These are phyloP conservation scores for Panthera uncia DNA, from an alignment of 2,113 vertebrate species.

Conservation along the genomic window DNA sequence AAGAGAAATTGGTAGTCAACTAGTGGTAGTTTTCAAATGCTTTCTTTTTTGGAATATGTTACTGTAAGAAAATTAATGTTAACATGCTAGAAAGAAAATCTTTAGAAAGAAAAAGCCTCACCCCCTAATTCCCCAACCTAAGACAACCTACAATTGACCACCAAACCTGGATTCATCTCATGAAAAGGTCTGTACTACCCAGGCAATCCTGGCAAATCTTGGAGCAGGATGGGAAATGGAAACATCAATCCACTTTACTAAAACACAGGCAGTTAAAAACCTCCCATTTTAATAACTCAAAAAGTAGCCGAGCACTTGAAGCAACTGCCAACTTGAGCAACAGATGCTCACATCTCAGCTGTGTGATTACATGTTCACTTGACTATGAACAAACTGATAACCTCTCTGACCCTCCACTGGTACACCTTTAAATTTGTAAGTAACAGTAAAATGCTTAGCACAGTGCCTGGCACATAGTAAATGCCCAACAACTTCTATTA, in stretches of 20 bases:
- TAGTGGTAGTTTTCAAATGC: neutral
- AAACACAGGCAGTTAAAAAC: neutral
- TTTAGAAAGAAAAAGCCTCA: neutral
- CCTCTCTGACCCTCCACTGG: neutral
- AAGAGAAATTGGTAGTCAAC: neutral
- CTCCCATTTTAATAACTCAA: neutral
- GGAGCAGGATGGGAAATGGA: neutral
- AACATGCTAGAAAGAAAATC: neutral
- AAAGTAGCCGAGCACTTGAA: neutral
- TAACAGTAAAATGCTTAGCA: neutral
- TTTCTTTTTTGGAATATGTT: neutral
- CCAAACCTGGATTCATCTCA: neutral
- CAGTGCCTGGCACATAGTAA: neutral
- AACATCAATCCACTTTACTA: neutral
- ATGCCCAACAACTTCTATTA: neutral
- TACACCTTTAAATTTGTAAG: neutral
- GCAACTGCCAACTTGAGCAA: neutral
- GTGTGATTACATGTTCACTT: neutral
- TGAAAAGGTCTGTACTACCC: neutral
- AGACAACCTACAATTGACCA: neutral
- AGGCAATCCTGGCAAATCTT: neutral
- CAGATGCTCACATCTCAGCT: neutral
- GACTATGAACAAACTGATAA: neutral
- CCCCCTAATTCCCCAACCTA: neutral
- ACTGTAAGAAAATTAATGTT: neutral